A percentile compares a stretch with the other conserved stretches of the same genome.
Evolutionary conservation across 2,113 vertebrate species (phyloP).

Genomic region (Ciconia boyciana): DNA sequence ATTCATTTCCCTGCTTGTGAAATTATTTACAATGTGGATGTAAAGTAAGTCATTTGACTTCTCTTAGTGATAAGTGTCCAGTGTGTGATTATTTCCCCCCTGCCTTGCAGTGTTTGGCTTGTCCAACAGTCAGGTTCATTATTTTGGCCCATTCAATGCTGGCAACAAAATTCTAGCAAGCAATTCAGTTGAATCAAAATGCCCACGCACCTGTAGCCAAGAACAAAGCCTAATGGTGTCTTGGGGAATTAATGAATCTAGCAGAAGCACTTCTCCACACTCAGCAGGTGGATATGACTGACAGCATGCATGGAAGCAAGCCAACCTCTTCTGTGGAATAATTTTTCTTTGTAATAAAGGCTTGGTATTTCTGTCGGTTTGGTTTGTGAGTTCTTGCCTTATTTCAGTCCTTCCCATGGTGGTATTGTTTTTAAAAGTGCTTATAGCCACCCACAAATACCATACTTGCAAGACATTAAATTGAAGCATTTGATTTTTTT

Average conservation of each 20-base stretch:
- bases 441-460: neutral
- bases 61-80: conserved; percentile 17
- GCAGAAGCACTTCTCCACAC: neutral
- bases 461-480: neutral
- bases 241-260: neutral
- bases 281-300: neutral
- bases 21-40: conserved; percentile 27
- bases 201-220: neutral
- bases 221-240: neutral
- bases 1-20: conserved; percentile 25
- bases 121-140: neutral
- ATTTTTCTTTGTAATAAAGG: conserved; percentile 67
- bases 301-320: neutral
- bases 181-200: neutral
- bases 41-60: conserved; percentile 40
- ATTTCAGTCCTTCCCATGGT: neutral
- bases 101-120: neutral
- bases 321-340: neutral
- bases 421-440: neutral
- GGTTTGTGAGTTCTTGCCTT: conserved; percentile 6
- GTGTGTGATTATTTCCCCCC: neutral
- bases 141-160: neutral
- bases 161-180: neutral
- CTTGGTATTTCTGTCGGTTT: conserved; percentile 33
- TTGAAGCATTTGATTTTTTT: neutral